Evolutionary conservation across 2,113 vertebrate genomes (phyloP), one percentile per base, ranked within the genome.

Genomic region (Microtus ochrogaster): DNA sequence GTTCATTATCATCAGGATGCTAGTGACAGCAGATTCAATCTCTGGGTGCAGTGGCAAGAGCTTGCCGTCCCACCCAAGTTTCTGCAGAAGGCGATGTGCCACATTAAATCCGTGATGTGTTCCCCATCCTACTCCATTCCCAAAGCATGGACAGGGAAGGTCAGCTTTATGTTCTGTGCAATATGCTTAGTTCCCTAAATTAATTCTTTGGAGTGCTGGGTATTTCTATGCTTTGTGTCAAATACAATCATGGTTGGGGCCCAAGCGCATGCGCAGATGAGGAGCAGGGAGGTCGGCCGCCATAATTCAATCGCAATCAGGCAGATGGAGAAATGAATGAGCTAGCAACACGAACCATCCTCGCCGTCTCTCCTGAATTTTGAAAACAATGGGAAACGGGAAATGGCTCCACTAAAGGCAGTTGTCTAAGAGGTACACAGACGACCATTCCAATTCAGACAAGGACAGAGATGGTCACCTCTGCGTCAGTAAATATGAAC

Each of bases 1-100:
- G 98, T 98, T 99, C 99, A 99, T 99, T 99, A 99, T 98, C 98
- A 98, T 98, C 98, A 98, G 98, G 98, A 98, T 98, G 98, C 98
- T 98, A 98, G 98, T 98, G 99, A 98, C 98, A 99, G 98, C 98
- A 98, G 98, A 98, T 99, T 99, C 99, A 98, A 99, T 99, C 98
- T 98, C 97, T 74, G 96, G 98, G 98, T 97, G 98, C 98, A 97
- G 96, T 98, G 98, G 98, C 98, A 98, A 97, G 98, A 98, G 98
- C 98, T 52, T 98, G 96, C 95, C 95, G 98, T 98, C 98, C 98
- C 98, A 99, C 98, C 98, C 98, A 99, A 98, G 98, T 98, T 98
- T 98, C 99, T 98, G 98, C 98, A 98, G 98, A 98, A 97, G 96
- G 94, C 86, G 98, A 98, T 98, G 98, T 98, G 99, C 98, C 98